Evolutionary conservation across 2,113 vertebrate genomes (phyloP), one percentile per base, ranked within the genome.

Genomic region (Syngnathoides biaculeatus): DNA sequence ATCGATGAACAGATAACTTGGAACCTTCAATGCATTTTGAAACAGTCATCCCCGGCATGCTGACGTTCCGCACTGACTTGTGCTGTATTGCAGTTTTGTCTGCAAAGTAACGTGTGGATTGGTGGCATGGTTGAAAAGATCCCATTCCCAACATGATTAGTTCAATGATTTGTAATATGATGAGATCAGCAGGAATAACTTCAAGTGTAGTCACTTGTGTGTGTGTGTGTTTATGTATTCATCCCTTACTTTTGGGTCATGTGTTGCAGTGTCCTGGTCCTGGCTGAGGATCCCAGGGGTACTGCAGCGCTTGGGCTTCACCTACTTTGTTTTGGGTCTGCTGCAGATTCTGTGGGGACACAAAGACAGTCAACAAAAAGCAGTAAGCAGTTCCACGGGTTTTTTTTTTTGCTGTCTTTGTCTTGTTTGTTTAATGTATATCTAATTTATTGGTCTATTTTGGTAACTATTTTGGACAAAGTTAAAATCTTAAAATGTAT

Each of bases 211-310:
- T 38, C n/a, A 77, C 58, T 66, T 71, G 53, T 50, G 27, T n/a
- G n/a, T n/a, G n/a, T 56, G 53, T 50, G 6, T 20, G 30, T 35
- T 39, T 0, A 50, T 61, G 38, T 67, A 63, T 60, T 55, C 19
- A 63, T 75, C 52, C 45, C 35, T 50, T 8, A 73, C 30, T 74
- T 64, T n/a, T n/a, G n/a, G n/a, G n/a, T n/a, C 38, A 30, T 69
- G 65, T 88, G 47, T 81, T 82, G 5, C 72, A 94, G 93, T 94
- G 68, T 93, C 92, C 55, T 92, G 88, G 91, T 92, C 92, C 14
- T 93, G 93, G 92, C 87, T 92, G 50, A 86, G 92, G 71, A 83
- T 94, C 75, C 92, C 94, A 59, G 93, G 93, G 68, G 93, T 94
- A 35, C 88, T 94, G 63, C 92, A 93, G 81, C 91, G 90, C 62